Evolutionary conservation across 2,888 invertebrate species (phyloP), one percentile per base, ranked within the genome.

Genomic region (Perithous albicinctus): DNA sequence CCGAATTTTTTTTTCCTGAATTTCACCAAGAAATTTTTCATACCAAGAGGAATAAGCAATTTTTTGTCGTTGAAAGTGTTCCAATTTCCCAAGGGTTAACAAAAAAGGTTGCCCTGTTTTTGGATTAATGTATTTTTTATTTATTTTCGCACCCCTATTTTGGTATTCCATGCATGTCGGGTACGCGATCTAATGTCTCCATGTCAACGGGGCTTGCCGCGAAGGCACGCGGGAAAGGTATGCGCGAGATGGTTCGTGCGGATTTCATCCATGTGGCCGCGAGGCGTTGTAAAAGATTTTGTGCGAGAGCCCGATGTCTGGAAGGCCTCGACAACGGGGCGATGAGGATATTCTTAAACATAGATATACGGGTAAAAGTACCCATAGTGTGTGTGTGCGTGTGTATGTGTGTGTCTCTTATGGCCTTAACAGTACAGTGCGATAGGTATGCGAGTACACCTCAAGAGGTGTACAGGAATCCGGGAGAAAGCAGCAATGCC

Each of bases 401-500:
- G 54, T 54, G 59, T 32, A 35, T 18, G 35, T 32, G 32, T 32
- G 32, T 51, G 29, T 59, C n/a, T n/a, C n/a, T n/a, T n/a, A 35
- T 66, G 70, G 23, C 70, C 15, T 15, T 15, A 43, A 10, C 23
- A 15, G 29, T 43, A 59, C n/a, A 63, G 46, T 59, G 74, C 67
- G 83, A 78, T 64, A 83, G 81, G 77, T 78, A 84, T 76, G 80
- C 75, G 82, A 77, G 79, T 81, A 80, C 79, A 77, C 67, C 54
- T 75, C 59, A 43, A 41, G 75, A 78, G 72, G 72, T 70, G 82
- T 72, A 78, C 75, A 72, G 72, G 84, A 85, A 85, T 85, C 74
- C 84, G 72, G 83, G 84, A 74, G 84, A 85, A 85, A 83, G 84
- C 84, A 83, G 79, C 76, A 81, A 77, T 79, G 70, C 75, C 70